These are phyloP conservation scores for Epistrophe grossulariae DNA, from an alignment of 2,888 invertebrate genomes.

Conservation along the genomic window DNA sequence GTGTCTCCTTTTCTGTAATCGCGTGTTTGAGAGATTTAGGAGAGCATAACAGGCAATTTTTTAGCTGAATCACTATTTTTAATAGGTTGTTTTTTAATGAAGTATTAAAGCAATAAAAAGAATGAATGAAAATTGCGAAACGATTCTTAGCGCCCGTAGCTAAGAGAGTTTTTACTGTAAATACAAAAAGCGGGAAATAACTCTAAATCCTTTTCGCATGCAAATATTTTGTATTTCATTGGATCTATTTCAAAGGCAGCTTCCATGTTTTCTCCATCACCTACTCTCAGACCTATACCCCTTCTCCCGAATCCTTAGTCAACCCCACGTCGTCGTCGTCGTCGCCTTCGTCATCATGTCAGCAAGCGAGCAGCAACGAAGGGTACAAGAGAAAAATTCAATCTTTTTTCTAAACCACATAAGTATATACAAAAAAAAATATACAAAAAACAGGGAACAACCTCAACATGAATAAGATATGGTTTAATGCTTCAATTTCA, in stretches of 20 bases:
- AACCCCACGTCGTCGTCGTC: conserved; percentile 2
- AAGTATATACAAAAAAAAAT: conserved; percentile 33
- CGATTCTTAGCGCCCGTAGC: background rate
- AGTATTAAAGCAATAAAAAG: too few relatives aligned
- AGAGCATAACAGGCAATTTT: too few relatives aligned
- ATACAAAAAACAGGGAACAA: conserved; percentile 13
- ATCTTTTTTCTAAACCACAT: conserved; percentile 65
- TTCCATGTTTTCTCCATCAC: conserved; percentile 28
- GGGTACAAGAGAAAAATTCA: conserved; percentile 57
- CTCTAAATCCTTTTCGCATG: conserved; percentile 71
- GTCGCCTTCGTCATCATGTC: conserved; percentile 32
- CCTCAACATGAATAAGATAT: conserved; percentile 74
- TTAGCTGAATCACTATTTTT: too few relatives aligned
- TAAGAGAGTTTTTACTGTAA: background rate
- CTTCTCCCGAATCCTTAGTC: background rate
- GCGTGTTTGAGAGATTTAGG: too few relatives aligned
- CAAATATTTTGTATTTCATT: conserved; percentile 74
- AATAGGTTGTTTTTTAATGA: too few relatives aligned
- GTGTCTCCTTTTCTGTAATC: too few relatives aligned
- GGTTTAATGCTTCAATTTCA: conserved; percentile 74
- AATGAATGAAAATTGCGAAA: background rate
- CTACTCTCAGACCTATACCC: background rate
- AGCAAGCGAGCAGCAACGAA: background rate
- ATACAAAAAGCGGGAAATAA: conserved; percentile 10
- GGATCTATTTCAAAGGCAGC: conserved; percentile 63